Base-by-base conservation (phyloP, 2,113 vertebrate species). In the Dicaeum eximium region DNA sequence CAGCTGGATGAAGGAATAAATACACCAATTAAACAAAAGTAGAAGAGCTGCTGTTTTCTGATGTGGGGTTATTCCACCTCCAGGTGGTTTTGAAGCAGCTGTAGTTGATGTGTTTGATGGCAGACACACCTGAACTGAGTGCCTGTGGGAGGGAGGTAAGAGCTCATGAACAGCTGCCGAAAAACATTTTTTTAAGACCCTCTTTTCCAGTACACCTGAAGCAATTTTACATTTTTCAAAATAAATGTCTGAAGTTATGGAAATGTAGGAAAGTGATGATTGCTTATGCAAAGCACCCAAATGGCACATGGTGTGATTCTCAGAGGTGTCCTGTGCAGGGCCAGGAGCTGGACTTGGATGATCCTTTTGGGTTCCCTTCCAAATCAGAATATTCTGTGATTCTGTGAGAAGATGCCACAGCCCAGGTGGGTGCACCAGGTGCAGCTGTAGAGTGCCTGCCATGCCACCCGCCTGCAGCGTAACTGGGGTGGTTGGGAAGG, bases 1-100 rank as follows among this genome's bases (percentile, higher is more conserved):
- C 60, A 87, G 57, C 66, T 28, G 21, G 38, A 48, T 1, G 4
- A 64, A 85, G 16, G 70, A 85, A 85, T 71, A 88, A 23, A 5
- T 16, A 24, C 1, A 2, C 18, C 70, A 42, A 53, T 27, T 75
- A 79, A 92, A 95, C 30, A 54, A 73, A 77, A 67, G 53, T 54
- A 93, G 66, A 92, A 72, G 11, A 65, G 48, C 47, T 93, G 33
- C 15, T 66, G 31, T 74, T 45, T 89, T 95, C 54, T 95, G 74
- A 94, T 82, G 81, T 66, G 87, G 66, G 70, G 18, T 90, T 77
- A 33, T 89, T 94, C 66, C 35, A 48, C 38, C 58, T 88, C 56
- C 74, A 62, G 71, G 62, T 91, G 66, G n/a, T 82, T 94, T 80
- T 75, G 42, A 92, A 90, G 44, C 58, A 80, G 84, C 42, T 16